Percentiles rank a stretch among this genome's conserved stretches.
phyloP scores from a whole-genome alignment of 2,797 vertebrate genomes.

The Pitangus sulphuratus region DNA sequence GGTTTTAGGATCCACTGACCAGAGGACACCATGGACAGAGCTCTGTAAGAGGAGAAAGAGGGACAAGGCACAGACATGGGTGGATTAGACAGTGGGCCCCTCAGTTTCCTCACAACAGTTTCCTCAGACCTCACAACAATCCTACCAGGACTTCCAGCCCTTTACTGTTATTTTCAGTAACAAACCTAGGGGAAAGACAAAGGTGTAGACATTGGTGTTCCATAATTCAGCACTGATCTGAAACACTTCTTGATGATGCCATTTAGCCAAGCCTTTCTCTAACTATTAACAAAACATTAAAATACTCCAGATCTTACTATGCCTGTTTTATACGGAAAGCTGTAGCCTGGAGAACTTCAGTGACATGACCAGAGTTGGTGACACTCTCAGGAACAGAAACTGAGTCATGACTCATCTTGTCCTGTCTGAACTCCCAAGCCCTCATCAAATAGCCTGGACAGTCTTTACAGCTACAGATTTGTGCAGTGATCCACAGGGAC shows the following conservation, averaged over 20 bases:
- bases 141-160: not conserved
- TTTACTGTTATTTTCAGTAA: not conserved
- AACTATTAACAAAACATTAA: not conserved
- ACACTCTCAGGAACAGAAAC: not conserved
- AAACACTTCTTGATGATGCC: not conserved
- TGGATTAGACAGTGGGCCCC: not conserved
- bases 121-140: not conserved
- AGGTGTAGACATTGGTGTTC: not conserved
- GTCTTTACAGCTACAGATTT: constrained; percentile 53
- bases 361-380: not conserved
- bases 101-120: not conserved
- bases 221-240: not conserved
- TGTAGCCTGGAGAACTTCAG: not conserved
- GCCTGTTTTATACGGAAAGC: not conserved
- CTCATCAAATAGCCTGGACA: constrained; percentile 37
- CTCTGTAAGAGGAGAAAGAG: not conserved
- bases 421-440: constrained; percentile 1
- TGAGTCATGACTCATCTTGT: not conserved
- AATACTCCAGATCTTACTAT: not conserved
- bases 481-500: not conserved
- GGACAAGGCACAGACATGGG: fast-evolving
- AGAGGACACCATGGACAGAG: not conserved
- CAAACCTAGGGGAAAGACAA: not conserved
- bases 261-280: not conserved
- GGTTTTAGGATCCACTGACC: not conserved